These are phyloP conservation scores for Drosophila sproati DNA, from an alignment of 1,140 invertebrate genomes.

Conservation along the genomic window DNA sequence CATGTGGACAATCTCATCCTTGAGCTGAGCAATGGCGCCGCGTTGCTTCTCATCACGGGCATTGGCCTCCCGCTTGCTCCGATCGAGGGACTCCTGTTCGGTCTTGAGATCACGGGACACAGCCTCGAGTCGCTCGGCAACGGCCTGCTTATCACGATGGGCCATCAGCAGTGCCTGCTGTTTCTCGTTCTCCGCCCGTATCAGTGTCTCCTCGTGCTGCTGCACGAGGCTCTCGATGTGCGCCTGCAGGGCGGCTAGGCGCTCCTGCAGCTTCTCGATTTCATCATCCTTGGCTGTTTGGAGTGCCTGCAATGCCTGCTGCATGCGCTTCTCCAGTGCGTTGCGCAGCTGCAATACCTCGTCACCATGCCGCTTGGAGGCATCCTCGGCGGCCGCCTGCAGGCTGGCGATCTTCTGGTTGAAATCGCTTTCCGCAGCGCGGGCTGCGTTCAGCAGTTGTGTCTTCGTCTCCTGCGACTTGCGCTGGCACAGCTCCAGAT, in stretches of 20 bases:
- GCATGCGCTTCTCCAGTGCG: constrained; percentile 90
- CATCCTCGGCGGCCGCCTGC: constrained; percentile 90
- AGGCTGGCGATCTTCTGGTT: constrained; percentile 90
- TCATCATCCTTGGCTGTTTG: constrained; percentile 91
- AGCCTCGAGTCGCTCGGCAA: constrained; percentile 90
- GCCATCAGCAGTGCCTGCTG: constrained; percentile 94
- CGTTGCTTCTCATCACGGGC: constrained; percentile 90
- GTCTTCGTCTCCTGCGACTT: constrained; percentile 90
- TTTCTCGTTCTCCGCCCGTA: constrained; percentile 94
- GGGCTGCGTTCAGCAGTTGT: constrained; percentile 88
- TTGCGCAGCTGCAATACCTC: constrained; percentile 91
- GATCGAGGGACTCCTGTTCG: constrained; percentile 89
- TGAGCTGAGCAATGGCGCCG: constrained; percentile 88
- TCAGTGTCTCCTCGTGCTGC: constrained; percentile 93
- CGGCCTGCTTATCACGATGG: constrained; percentile 93
- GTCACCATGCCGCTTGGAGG: constrained; percentile 90
- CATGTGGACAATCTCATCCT: constrained; percentile 89
- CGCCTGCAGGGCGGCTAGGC: constrained; percentile 90
- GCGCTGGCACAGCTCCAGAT: constrained; percentile 91
- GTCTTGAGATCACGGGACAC: constrained; percentile 89
- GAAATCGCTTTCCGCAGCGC: constrained; percentile 91
- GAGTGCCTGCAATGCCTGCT: constrained; percentile 89
- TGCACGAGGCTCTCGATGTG: constrained; percentile 91
- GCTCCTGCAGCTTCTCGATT: constrained; percentile 89
- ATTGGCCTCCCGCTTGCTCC: constrained; percentile 88